Conservation (phyloP, 1,140 invertebrate genomes). For the Micrasema minimum region DNA sequence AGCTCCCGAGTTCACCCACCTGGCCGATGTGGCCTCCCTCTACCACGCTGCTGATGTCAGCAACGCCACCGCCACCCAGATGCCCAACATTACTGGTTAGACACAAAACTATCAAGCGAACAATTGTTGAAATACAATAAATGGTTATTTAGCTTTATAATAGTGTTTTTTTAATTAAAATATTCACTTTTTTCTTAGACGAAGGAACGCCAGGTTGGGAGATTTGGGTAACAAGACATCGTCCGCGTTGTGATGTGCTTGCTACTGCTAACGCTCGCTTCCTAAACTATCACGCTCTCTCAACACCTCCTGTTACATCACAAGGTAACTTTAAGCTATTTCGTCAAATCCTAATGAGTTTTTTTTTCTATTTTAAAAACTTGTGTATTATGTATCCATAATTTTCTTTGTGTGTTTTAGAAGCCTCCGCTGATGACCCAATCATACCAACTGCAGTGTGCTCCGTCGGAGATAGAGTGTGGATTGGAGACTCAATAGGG, state of each 20-base stretch:
- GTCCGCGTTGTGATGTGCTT: constrained; percentile 48
- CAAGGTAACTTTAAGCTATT: constrained; percentile 23
- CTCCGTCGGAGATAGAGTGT: constrained; percentile 77
- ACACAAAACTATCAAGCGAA: too few relatives aligned
- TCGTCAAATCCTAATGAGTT: too few relatives aligned
- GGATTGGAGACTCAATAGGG: constrained; percentile 87
- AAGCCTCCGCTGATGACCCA: constrained; percentile 59
- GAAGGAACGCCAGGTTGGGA: constrained; percentile 48
- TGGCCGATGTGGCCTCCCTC: constrained; percentile 82
- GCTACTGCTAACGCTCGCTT: constrained; percentile 44
- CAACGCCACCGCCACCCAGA: constrained; percentile 57
- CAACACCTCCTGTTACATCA: constrained; percentile 27
- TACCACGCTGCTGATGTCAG: constrained; percentile 71
- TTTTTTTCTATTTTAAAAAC: too few relatives aligned
- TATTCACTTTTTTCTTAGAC: constrained; percentile 32
- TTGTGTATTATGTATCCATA: too few relatives aligned
- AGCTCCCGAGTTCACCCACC: constrained; percentile 92
- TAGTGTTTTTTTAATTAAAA: too few relatives aligned
- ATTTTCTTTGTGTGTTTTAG: constrained; percentile 35
- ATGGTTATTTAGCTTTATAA: too few relatives aligned
- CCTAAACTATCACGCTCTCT: constrained; percentile 47
- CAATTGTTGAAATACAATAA: too few relatives aligned
- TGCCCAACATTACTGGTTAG: constrained; percentile 48
- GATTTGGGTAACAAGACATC: constrained; percentile 43
- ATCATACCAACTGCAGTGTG: constrained; percentile 74